These are phyloP conservation scores for Melangyna quadrimaculata DNA, from an alignment of 2,888 invertebrate species.

Conservation along the genomic window DNA sequence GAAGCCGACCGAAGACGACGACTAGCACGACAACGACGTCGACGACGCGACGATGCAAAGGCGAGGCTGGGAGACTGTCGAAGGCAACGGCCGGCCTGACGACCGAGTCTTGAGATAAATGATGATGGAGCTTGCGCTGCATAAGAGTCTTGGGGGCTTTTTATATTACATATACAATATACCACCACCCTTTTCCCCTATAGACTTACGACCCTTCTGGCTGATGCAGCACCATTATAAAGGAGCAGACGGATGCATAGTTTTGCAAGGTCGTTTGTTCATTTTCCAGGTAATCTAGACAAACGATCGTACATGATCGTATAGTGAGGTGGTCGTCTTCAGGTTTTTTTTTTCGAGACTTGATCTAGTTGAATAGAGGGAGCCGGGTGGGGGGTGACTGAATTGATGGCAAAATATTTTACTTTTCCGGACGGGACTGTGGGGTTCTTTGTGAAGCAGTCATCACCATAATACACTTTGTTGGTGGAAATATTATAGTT, in stretches of 20 bases:
- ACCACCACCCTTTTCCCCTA: not conserved
- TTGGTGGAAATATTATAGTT: slow-evolving; percentile 5
- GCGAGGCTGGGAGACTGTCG: too few relatives aligned
- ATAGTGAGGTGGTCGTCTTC: not conserved
- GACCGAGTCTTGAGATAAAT: slow-evolving; percentile 52
- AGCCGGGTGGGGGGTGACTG: not conserved
- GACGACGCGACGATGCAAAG: not conserved
- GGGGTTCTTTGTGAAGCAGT: slow-evolving; percentile 24
- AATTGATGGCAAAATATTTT: not conserved
- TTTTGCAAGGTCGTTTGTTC: slow-evolving; percentile 73
- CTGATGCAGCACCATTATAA: not conserved
- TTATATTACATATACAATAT: not conserved
- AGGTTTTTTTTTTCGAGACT: not conserved
- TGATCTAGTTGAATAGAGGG: too few relatives aligned
- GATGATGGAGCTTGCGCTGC: slow-evolving; percentile 52
- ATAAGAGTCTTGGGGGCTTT: not conserved
- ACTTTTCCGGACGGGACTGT: not conserved
- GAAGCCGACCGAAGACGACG: slow-evolving; percentile 2
- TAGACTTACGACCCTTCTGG: slow-evolving; percentile 8
- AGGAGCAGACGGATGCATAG: slow-evolving; percentile 36
- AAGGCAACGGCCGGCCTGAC: not conserved
- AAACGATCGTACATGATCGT: slow-evolving; percentile 72
- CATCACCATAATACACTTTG: slow-evolving; percentile 42
- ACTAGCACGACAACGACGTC: not conserved
- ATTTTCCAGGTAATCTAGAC: slow-evolving; percentile 73